Percentiles rank a stretch among this genome's conserved stretches.
Evolutionary conservation across 2,888 invertebrate species (phyloP).

Genomic region (Lottia scabra): DNA sequence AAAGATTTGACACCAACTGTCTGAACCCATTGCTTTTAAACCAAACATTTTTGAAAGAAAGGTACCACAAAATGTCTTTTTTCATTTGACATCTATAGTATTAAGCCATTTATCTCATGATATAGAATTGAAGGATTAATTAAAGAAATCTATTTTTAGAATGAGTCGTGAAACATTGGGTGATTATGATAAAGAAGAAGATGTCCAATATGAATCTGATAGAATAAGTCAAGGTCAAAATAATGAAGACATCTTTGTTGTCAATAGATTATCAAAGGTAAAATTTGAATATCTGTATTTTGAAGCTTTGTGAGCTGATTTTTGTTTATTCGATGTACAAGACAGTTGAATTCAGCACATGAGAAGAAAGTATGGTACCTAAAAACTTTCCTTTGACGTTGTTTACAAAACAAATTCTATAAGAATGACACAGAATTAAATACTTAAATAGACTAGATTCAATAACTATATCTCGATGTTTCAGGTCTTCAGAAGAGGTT

Average conservation of each 20-base stretch:
- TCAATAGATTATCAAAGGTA: slow-evolving; percentile 60
- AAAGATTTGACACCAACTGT: no score
- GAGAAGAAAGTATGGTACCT: no score
- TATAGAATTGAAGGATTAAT: no score
- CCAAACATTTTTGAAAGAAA: no score
- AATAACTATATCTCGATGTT: not conserved
- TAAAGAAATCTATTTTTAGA: not conserved
- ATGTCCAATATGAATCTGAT: slow-evolving; percentile 55
- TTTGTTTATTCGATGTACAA: no score
- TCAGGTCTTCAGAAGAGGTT: slow-evolving; percentile 48
- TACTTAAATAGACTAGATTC: not conserved
- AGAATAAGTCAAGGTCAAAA: slow-evolving; percentile 44
- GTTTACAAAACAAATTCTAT: not conserved
- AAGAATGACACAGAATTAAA: not conserved
- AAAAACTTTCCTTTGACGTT: no score
- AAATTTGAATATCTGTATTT: not conserved
- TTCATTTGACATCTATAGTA: no score
- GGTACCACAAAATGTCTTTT: no score
- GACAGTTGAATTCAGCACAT: not conserved
- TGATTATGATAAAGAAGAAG: slow-evolving; percentile 47
- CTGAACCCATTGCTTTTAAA: no score
- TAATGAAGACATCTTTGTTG: slow-evolving; percentile 49
- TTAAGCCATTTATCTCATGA: no score
- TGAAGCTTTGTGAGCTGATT: not conserved
- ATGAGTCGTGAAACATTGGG: slow-evolving; percentile 9